Conservation (phyloP, 2,113 vertebrate species). For the Pholis gunnellus region DNA sequence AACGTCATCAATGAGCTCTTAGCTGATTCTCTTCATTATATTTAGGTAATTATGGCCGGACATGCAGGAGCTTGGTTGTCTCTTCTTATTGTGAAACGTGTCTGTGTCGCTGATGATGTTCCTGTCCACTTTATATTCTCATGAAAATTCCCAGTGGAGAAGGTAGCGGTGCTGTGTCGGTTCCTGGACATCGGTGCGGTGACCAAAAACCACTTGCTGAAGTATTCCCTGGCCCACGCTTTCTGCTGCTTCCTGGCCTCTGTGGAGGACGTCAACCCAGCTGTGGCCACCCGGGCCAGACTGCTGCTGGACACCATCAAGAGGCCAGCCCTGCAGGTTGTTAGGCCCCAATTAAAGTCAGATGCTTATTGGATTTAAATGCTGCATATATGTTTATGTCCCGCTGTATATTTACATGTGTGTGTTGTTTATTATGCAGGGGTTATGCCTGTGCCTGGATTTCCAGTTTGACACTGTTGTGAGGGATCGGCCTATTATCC, state of each 20-base stretch:
- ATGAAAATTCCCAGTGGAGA: slow-evolving; percentile 87
- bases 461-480: slow-evolving; percentile 99
- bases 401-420: slow-evolving; percentile 17
- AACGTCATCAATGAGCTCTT: slow-evolving; percentile 11
- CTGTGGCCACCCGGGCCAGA: slow-evolving; percentile 95
- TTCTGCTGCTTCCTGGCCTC: slow-evolving; percentile 98
- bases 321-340: slow-evolving; percentile 93
- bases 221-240: slow-evolving; percentile 96
- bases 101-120: slow-evolving; percentile 17
- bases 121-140: background rate
- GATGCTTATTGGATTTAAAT: background rate
- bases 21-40: slow-evolving; percentile 23
- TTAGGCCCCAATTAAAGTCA: background rate
- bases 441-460: slow-evolving; percentile 96
- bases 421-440: slow-evolving; percentile 79
- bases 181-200: slow-evolving; percentile 98
- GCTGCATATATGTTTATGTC: background rate
- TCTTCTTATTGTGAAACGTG: background rate
- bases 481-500: slow-evolving; percentile 95
- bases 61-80: slow-evolving; percentile 17
- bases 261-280: slow-evolving; percentile 98
- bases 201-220: slow-evolving; percentile 97
- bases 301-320: slow-evolving; percentile 97
- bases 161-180: slow-evolving; percentile 95
- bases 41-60: background rate